These are phyloP conservation scores for Oryzaephilus surinamensis DNA, from an alignment of 1,140 invertebrate species.

Conservation along the genomic window DNA sequence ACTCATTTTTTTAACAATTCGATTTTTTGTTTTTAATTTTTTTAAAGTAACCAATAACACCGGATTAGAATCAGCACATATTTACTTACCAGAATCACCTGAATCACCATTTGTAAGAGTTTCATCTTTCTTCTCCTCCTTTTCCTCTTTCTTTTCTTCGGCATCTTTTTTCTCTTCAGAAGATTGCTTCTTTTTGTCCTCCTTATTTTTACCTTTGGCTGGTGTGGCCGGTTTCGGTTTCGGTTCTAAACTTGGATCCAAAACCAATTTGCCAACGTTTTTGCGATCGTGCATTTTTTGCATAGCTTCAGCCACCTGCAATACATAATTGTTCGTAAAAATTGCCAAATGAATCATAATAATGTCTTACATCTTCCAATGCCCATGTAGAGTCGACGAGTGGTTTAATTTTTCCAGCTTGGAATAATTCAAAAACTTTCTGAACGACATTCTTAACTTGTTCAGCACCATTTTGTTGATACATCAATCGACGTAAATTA, in stretches of 20 bases:
- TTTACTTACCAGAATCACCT: constrained; percentile 39
- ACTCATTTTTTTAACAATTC: not conserved
- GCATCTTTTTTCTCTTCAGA: constrained; percentile 56
- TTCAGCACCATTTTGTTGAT: constrained; percentile 62
- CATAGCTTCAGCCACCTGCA: constrained; percentile 74
- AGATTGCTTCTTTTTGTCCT: constrained; percentile 57
- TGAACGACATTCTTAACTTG: constrained; percentile 59
- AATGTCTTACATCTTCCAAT: constrained; percentile 65
- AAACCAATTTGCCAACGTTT: constrained; percentile 78
- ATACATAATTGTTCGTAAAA: constrained; percentile 2
- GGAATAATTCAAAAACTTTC: constrained; percentile 64
- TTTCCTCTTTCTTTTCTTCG: constrained; percentile 51
- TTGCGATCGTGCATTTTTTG: constrained; percentile 86
- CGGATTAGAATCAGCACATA: constrained; percentile 8
- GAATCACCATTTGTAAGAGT: constrained; percentile 44
- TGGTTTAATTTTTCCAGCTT: constrained; percentile 67
- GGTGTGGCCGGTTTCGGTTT: constrained; percentile 67
- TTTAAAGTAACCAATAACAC: not conserved
- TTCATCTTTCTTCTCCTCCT: constrained; percentile 43
- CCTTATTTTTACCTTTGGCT: constrained; percentile 56
- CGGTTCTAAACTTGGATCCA: constrained; percentile 68
- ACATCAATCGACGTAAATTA: constrained; percentile 73
- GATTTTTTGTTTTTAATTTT: constrained; percentile 1
- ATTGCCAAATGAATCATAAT: constrained; percentile 2
- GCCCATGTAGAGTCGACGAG: constrained; percentile 77